Evolutionary conservation across 2,797 vertebrate genomes (phyloP).

Genomic region (Sebastes vulpes): DNA sequence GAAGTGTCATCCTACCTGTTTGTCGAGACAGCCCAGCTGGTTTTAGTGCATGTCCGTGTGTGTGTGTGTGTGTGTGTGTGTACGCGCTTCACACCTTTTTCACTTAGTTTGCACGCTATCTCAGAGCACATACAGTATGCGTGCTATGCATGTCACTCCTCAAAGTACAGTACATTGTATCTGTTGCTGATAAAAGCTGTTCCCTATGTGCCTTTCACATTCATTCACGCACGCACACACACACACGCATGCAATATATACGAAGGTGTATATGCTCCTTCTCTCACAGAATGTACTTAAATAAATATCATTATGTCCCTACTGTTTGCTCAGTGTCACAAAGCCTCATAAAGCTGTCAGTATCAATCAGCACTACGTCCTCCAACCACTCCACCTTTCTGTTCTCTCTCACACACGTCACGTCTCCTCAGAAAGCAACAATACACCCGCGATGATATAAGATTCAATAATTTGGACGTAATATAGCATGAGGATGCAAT

Average conservation of each 20-base stretch:
- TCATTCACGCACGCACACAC: neutral
- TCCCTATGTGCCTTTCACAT: slow-evolving; percentile 4
- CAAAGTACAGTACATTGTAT: slow-evolving; percentile 14
- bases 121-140: slow-evolving; percentile 25
- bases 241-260: neutral
- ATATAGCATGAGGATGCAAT: neutral
- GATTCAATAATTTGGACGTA: neutral
- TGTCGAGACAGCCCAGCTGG: slow-evolving; percentile 11
- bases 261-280: slow-evolving; percentile 3
- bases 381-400: slow-evolving; percentile 31
- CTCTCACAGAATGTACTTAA: slow-evolving; percentile 39
- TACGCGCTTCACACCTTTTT: neutral
- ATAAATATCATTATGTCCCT: slow-evolving; percentile 63
- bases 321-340: slow-evolving; percentile 59
- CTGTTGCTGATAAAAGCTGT: slow-evolving; percentile 53
- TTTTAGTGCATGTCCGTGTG: slow-evolving; percentile 1
- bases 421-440: neutral
- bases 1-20: slow-evolving; percentile 42
- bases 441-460: neutral
- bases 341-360: slow-evolving; percentile 58
- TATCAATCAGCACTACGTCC: slow-evolving; percentile 47
- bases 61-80: slow-evolving; percentile 20
- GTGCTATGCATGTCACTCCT: slow-evolving; percentile 40
- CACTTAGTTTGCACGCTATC: slow-evolving; percentile 20
- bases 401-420: slow-evolving; percentile 2